Conservation (phyloP, 2,113 vertebrate species). For the Lynx canadensis region DNA sequence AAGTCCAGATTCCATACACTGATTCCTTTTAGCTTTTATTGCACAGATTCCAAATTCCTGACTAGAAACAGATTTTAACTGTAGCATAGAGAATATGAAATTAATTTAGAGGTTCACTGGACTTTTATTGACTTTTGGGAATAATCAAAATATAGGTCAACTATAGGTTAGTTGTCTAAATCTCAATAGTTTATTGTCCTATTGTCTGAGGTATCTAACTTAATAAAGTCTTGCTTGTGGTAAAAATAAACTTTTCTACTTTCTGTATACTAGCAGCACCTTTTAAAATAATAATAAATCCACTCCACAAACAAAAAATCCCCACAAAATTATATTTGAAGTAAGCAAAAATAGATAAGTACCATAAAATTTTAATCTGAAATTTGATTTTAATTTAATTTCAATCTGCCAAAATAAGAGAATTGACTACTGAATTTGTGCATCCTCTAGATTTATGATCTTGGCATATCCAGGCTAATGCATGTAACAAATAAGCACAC, state of each 20-base stretch:
- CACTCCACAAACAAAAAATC: background rate
- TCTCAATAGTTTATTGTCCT: background rate
- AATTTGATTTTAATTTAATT: background rate
- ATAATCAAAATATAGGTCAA: slow-evolving; percentile 70
- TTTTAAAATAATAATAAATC: background rate
- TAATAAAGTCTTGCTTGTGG: slow-evolving; percentile 14
- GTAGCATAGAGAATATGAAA: slow-evolving; percentile 41
- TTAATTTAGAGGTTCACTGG: slow-evolving; percentile 60
- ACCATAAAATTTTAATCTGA: background rate
- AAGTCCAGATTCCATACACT: background rate
- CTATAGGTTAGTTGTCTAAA: slow-evolving; percentile 49
- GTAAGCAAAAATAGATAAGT: slow-evolving; percentile 8
- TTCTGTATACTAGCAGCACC: background rate
- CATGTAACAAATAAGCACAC: background rate
- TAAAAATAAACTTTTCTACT: slow-evolving; percentile 23
- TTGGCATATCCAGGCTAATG: background rate
- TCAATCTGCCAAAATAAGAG: background rate
- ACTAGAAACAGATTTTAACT: slow-evolving; percentile 40
- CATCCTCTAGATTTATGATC: background rate
- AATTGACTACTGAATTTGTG: background rate
- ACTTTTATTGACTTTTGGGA: slow-evolving; percentile 22
- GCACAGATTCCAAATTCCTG: slow-evolving; percentile 23
- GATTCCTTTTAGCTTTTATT: background rate
- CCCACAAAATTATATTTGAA: background rate
- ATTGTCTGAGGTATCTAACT: background rate